Conservation (phyloP, 1,140 invertebrate genomes). For the Phocides pigmalion region DNA sequence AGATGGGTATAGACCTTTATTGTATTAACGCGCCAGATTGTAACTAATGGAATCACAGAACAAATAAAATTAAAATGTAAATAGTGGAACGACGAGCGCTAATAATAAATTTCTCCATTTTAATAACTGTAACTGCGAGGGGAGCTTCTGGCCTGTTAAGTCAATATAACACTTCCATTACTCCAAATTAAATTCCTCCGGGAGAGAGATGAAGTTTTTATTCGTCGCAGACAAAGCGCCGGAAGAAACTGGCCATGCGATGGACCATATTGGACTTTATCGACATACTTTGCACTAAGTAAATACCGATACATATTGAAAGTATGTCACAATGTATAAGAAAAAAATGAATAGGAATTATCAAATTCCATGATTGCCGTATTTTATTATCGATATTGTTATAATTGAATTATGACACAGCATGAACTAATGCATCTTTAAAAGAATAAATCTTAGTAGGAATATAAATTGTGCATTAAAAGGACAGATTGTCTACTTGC, state of each 20-base stretch:
- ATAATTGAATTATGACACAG: too few species aligned
- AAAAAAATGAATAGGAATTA: too few species aligned
- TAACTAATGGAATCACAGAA: constrained; percentile 81
- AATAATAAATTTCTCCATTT: constrained; percentile 84
- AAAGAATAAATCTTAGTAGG: too few species aligned
- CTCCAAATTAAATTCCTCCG: constrained; percentile 83
- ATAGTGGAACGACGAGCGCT: constrained; percentile 78
- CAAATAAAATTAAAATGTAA: constrained; percentile 83
- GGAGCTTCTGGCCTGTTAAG: constrained; percentile 82
- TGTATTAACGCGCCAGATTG: constrained; percentile 69
- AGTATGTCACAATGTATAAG: too few species aligned
- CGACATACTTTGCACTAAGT: background rate
- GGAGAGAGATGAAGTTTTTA: constrained; percentile 82
- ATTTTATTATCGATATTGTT: too few species aligned
- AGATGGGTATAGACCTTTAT: constrained; percentile 44
- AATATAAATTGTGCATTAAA: background rate
- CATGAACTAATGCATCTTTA: too few species aligned
- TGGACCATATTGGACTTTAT: constrained; percentile 38
- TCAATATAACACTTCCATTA: constrained; percentile 84
- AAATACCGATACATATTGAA: too few species aligned
- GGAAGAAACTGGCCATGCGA: constrained; percentile 63
- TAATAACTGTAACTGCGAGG: constrained; percentile 81
- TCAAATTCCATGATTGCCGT: too few species aligned
- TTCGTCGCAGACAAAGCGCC: constrained; percentile 72
- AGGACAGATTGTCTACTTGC: constrained; percentile 29